These are phyloP conservation scores for Pan troglodytes DNA, from an alignment of 2,113 vertebrate genomes.

Conservation along the genomic window NHGRI_mPanTro3-v2.1_pri NC_072420.2:32942501-32943000, in stretches of 20 bases:
- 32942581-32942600: not conserved
- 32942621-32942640: constrained; percentile 40
- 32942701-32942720: constrained; percentile 38
- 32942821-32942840: constrained; percentile 42
- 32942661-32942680: constrained; percentile 6
- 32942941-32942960: not conserved
- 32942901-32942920: not conserved
- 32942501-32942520: not conserved
- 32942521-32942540: not conserved
- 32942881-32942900: not conserved
- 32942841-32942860: not conserved
- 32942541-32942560: not conserved
- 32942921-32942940: constrained; percentile 21
- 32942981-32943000: not conserved
- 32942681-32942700: not conserved
- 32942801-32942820: not conserved
- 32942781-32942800: constrained; percentile 1
- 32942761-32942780: not conserved
- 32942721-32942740: not conserved
- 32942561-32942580: constrained; percentile 6
- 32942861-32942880: not conserved
- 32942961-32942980: not conserved
- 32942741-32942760: not conserved
- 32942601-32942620: constrained; percentile 5
- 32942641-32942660: not conserved